These are phyloP conservation scores for Bombycilla garrulus DNA, from an alignment of 2,113 vertebrate species.

Conservation along the genomic window DNA sequence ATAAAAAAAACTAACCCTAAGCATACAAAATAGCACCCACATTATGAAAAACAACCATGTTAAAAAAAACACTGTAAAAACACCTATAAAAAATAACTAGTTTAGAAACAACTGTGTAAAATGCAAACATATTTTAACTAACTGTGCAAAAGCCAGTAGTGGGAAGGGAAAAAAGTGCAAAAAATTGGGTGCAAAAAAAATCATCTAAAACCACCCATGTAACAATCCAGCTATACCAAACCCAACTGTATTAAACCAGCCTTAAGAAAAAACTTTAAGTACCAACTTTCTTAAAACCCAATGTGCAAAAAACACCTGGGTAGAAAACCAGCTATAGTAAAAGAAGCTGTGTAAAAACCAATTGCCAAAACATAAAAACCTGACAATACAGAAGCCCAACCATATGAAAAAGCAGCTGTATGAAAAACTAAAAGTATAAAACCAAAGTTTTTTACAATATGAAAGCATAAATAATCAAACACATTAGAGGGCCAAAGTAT, in stretches of 20 bases:
- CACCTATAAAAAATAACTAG: background rate
- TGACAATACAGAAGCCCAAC: background rate
- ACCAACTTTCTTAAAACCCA: background rate
- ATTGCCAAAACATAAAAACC: background rate
- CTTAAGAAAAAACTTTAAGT: background rate
- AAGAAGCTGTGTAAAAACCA: background rate
- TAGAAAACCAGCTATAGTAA: background rate
- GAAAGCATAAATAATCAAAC: background rate
- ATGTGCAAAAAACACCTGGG: background rate
- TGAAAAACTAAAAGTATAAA: background rate
- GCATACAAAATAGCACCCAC: background rate
- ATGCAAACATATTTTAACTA: background rate
- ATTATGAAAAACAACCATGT: background rate
- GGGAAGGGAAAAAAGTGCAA: accelerated
- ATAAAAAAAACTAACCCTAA: background rate
- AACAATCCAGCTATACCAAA: background rate
- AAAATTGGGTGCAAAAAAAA: background rate
- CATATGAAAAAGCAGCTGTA: background rate
- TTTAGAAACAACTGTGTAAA: background rate
- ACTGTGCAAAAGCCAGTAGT: background rate
- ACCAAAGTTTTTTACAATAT: background rate
- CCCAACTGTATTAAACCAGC: background rate
- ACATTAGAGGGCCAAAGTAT: background rate
- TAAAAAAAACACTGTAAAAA: background rate
- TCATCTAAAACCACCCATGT: background rate